A percentile compares a stretch with the other conserved stretches of the same genome.
Evolutionary conservation across 2,888 invertebrate species (phyloP).

Genomic region (Metallyticus violacea): DNA sequence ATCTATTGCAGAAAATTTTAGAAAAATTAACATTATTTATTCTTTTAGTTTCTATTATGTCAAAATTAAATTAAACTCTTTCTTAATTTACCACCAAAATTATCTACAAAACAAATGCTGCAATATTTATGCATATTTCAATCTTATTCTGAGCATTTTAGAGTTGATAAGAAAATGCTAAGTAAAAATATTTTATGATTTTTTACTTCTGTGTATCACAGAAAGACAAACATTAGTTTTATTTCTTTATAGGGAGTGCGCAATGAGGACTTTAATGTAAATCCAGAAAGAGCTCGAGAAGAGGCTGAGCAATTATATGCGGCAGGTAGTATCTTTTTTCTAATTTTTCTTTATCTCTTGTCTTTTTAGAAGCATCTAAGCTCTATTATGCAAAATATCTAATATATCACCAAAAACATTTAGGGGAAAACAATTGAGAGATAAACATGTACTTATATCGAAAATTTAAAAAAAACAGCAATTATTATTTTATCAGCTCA

Average conservation of each 20-base stretch:
- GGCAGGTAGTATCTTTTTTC: conserved; percentile 50
- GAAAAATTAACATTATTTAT: no score
- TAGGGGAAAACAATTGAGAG: no score
- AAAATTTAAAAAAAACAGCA: no score
- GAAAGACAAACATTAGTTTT: neutral
- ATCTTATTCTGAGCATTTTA: neutral
- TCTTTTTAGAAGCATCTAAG: neutral
- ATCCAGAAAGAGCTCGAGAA: conserved; percentile 63
- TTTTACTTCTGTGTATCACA: neutral
- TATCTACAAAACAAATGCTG: no score
- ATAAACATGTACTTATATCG: no score
- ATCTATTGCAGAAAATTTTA: neutral
- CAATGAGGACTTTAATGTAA: conserved; percentile 58
- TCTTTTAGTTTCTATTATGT: neutral
- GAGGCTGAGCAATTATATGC: conserved; percentile 67
- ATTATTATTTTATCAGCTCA: no score
- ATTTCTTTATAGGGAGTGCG: conserved; percentile 55
- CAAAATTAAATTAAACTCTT: neutral
- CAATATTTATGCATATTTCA: neutral
- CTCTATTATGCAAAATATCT: neutral
- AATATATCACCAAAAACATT: no score
- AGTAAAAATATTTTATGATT: neutral
- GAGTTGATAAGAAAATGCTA: neutral
- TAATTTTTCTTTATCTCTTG: neutral
- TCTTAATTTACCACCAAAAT: no score